phyloP scores from a whole-genome alignment of 2,888 invertebrate species.

The Pecten maximus region DNA sequence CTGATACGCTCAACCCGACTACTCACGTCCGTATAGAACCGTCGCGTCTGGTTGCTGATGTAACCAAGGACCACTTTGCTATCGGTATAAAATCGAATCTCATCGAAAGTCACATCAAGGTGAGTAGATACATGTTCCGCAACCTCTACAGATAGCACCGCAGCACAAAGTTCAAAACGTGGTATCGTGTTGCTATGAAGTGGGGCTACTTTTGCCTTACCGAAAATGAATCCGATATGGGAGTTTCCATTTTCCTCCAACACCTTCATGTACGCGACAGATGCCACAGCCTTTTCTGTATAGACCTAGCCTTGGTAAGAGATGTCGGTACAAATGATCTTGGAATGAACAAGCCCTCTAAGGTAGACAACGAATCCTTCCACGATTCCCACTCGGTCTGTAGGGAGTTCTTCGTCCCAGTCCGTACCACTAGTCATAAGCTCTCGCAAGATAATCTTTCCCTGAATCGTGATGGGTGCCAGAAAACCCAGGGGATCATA shows the following conservation, averaged over 20 bases:
- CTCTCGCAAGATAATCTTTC: conserved; percentile 40
- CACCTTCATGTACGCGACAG: background rate
- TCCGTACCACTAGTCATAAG: conserved; percentile 31
- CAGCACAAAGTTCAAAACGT: conserved; percentile 53
- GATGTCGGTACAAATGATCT: background rate
- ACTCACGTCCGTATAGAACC: conserved; percentile 57
- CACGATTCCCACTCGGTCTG: conserved; percentile 30
- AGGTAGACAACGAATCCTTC: background rate
- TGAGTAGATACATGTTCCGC: background rate
- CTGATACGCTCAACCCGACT: conserved; percentile 54
- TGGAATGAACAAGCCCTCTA: background rate
- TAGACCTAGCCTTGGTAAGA: background rate
- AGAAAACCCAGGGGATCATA: conserved; percentile 49
- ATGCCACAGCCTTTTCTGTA: conserved; percentile 35
- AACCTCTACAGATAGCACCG: conserved; percentile 44
- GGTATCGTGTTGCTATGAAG: conserved; percentile 47
- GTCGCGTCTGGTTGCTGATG: conserved; percentile 49
- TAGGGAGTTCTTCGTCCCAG: conserved; percentile 44
- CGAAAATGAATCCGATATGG: background rate
- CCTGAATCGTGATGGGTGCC: conserved; percentile 40
- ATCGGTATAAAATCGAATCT: conserved; percentile 52
- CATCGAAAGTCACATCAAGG: conserved; percentile 39
- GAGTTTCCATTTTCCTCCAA: conserved; percentile 46
- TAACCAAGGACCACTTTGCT: conserved; percentile 57
- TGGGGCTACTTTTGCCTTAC: conserved; percentile 1